Evolutionary conservation across 2,113 vertebrate species (phyloP).

Genomic region (Pelobates fuscus): DNA sequence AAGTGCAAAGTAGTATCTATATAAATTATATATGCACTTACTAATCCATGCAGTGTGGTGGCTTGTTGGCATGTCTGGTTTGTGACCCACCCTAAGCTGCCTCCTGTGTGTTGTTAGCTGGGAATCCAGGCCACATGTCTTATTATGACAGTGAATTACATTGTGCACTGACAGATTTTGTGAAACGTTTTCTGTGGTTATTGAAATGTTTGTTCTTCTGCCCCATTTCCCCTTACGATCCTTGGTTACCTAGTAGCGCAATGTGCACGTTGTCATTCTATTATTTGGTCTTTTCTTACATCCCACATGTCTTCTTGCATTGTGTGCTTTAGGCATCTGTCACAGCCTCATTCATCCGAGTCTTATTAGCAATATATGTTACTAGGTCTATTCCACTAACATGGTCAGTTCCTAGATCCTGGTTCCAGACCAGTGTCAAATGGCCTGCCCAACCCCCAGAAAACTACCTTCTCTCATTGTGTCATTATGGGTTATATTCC

Average conservation of each 20-base stretch:
- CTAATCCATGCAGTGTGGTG: too few species aligned
- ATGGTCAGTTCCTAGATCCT: neutral
- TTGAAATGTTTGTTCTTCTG: neutral
- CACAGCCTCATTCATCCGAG: neutral
- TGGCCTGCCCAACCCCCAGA: slow-evolving; percentile 20
- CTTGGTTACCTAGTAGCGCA: neutral
- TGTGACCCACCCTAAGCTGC: slow-evolving; percentile 19
- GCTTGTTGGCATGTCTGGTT: too few species aligned
- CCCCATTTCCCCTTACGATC: neutral
- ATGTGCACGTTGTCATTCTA: neutral
- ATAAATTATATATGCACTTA: neutral
- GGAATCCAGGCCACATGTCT: neutral
- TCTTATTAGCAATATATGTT: too few species aligned
- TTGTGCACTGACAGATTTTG: too few species aligned
- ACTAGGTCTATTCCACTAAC: too few species aligned
- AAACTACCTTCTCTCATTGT: slow-evolving; percentile 12
- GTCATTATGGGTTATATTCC: slow-evolving; percentile 1
- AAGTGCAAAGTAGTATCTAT: neutral
- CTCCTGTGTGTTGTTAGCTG: neutral
- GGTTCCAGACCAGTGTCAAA: slow-evolving; percentile 2
- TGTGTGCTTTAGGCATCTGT: neutral
- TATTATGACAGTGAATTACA: too few species aligned
- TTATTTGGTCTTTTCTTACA: too few species aligned
- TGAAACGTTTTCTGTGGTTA: neutral
- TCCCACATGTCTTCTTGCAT: neutral